These are phyloP conservation scores for Lethrus apterus DNA, from an alignment of 1,140 invertebrate species.

Conservation along the genomic window DNA sequence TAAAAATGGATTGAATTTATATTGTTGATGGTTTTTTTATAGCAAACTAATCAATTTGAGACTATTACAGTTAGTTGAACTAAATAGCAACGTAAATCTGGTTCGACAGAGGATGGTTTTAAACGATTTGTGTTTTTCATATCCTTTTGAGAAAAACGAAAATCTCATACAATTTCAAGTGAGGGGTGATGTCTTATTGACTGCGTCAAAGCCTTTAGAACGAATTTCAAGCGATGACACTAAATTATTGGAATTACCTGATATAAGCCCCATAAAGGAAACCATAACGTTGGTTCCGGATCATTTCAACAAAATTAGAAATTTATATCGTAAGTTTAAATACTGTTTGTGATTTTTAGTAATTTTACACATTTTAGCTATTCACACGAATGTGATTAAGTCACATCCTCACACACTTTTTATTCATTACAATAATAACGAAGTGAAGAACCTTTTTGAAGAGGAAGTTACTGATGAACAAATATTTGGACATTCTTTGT, in stretches of 20 bases:
- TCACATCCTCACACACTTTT: slow-evolving; percentile 68
- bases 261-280: slow-evolving; percentile 62
- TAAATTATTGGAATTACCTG: slow-evolving; percentile 50
- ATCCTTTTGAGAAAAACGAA: slow-evolving; percentile 52
- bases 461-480: slow-evolving; percentile 57
- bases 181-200: slow-evolving; percentile 55
- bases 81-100: slow-evolving; percentile 46
- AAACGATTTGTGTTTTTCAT: slow-evolving; percentile 49
- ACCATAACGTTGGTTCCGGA: slow-evolving; percentile 57
- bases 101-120: slow-evolving; percentile 48
- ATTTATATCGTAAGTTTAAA: slow-evolving; percentile 62
- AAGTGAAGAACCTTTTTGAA: slow-evolving; percentile 60
- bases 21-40: slow-evolving; percentile 36
- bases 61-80: slow-evolving; percentile 63
- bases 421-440: slow-evolving; percentile 53
- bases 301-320: slow-evolving; percentile 55
- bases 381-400: slow-evolving; percentile 39
- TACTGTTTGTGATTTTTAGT: slow-evolving; percentile 12
- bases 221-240: slow-evolving; percentile 43
- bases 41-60: slow-evolving; percentile 63
- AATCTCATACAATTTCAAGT: slow-evolving; percentile 58
- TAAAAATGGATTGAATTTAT: slow-evolving; percentile 11
- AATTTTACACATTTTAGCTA: slow-evolving; percentile 44
- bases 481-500: slow-evolving; percentile 55
- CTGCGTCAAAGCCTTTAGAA: slow-evolving; percentile 52